phyloP scores from a whole-genome alignment of 2,888 invertebrate species.

The Gerris lacustris region DNA sequence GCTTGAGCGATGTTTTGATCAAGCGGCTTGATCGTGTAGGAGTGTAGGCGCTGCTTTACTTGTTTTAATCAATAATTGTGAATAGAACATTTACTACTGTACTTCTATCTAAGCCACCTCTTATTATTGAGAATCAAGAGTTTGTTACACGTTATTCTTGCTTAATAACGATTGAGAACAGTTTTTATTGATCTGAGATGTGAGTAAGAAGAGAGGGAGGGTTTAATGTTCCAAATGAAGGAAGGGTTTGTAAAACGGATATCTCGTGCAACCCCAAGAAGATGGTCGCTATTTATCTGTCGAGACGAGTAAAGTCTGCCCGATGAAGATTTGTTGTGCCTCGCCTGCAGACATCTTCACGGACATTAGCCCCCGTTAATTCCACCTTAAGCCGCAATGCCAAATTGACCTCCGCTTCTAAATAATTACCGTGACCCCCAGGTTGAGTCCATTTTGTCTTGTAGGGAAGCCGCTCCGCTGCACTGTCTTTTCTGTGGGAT shows the following conservation, averaged over 20 bases:
- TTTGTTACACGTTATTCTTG: no score
- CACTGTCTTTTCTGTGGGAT: neutral
- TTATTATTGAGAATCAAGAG: no score
- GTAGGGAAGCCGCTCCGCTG: neutral
- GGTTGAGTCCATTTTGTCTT: neutral
- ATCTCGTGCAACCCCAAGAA: constrained; percentile 3
- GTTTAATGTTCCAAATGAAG: no score
- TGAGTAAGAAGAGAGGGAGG: no score
- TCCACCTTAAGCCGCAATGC: neutral
- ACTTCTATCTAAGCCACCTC: no score
- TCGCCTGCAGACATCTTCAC: neutral
- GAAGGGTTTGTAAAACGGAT: neutral
- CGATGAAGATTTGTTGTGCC: neutral
- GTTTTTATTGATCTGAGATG: no score
- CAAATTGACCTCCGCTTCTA: constrained; percentile 1
- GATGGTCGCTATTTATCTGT: neutral
- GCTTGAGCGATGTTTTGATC: no score
- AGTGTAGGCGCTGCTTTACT: no score
- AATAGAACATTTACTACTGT: no score
- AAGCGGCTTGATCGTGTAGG: no score
- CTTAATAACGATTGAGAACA: no score
- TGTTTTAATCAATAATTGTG: no score
- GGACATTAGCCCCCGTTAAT: neutral
- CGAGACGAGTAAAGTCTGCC: neutral
- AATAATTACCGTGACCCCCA: neutral